These are phyloP conservation scores for Lithosia quadra DNA, from an alignment of 2,888 invertebrate species.

Conservation along the genomic window DNA sequence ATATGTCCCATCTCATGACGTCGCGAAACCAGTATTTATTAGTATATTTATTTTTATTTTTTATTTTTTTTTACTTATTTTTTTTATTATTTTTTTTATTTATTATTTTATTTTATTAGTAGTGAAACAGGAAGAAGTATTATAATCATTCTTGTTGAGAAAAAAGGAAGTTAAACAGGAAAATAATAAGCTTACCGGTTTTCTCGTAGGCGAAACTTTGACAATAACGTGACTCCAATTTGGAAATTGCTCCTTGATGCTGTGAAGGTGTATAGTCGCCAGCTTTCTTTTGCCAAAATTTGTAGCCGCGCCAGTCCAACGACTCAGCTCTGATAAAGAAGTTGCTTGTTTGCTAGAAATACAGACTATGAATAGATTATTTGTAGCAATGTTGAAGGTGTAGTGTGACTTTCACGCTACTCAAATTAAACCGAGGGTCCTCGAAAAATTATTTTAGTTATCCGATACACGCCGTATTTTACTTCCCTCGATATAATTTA, in stretches of 20 bases:
- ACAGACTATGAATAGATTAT: conserved; percentile 7
- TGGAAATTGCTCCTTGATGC: conserved; percentile 84
- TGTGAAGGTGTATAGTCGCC: conserved; percentile 88
- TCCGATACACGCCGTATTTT: too few species aligned
- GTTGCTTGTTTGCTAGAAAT: conserved; percentile 73
- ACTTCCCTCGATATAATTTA: too few species aligned
- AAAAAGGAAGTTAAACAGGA: too few species aligned
- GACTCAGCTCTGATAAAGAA: conserved; percentile 71
- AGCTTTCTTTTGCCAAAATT: conserved; percentile 77
- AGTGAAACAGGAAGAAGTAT: too few species aligned
- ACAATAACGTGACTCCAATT: conserved; percentile 91
- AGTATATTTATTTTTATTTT: too few species aligned
- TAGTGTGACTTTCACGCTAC: neutral
- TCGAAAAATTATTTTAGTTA: too few species aligned
- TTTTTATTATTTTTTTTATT: too few species aligned
- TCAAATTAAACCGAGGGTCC: neutral
- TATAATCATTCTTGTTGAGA: too few species aligned
- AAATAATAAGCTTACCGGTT: conserved; percentile 78
- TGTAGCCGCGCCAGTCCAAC: conserved; percentile 73
- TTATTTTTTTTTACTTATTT: too few species aligned
- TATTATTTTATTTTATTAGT: too few species aligned
- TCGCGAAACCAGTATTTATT: too few species aligned
- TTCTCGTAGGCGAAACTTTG: conserved; percentile 88
- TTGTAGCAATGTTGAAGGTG: neutral
- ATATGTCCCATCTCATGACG: too few species aligned